phyloP scores from a whole-genome alignment of 1,140 invertebrate genomes.

The Cecropterus lyciades region DNA sequence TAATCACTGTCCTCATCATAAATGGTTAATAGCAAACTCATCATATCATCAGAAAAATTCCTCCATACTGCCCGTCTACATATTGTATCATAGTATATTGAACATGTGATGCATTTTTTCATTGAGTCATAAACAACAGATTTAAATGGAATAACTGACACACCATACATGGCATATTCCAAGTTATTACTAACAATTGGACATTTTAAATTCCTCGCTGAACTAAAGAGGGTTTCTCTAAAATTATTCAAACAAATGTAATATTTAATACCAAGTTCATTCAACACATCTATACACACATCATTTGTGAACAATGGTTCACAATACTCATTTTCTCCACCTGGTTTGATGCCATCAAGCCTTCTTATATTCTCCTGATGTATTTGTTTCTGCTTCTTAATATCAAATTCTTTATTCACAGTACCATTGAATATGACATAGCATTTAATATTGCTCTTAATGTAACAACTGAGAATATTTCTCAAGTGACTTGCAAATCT shows the following conservation, averaged over 20 bases:
- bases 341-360: conserved; percentile 18
- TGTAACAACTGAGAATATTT: conserved; percentile 32
- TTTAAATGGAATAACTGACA: conserved; percentile 20
- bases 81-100: conserved; percentile 2
- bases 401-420: conserved; percentile 11
- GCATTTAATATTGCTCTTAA: conserved; percentile 35
- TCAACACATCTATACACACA: conserved; percentile 44
- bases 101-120: conserved; percentile 1
- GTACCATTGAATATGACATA: conserved; percentile 46
- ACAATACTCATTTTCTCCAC: conserved; percentile 32
- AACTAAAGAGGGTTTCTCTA: conserved; percentile 34
- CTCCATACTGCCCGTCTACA: conserved; percentile 3
- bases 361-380: conserved; percentile 43
- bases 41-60: conserved; percentile 7
- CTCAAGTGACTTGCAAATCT: conserved; percentile 44
- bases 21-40: conserved; percentile 30
- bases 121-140: conserved; percentile 3
- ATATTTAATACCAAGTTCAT: conserved; percentile 45
- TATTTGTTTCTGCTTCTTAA: conserved; percentile 36
- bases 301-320: conserved; percentile 45
- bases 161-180: conserved; percentile 43
- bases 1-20: conserved; percentile 29
- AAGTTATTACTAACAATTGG: conserved; percentile 43
- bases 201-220: conserved; percentile 40
- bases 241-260: conserved; percentile 40